Conservation (phyloP, 2,888 invertebrate species). For the Athrips mouffetella region DNA sequence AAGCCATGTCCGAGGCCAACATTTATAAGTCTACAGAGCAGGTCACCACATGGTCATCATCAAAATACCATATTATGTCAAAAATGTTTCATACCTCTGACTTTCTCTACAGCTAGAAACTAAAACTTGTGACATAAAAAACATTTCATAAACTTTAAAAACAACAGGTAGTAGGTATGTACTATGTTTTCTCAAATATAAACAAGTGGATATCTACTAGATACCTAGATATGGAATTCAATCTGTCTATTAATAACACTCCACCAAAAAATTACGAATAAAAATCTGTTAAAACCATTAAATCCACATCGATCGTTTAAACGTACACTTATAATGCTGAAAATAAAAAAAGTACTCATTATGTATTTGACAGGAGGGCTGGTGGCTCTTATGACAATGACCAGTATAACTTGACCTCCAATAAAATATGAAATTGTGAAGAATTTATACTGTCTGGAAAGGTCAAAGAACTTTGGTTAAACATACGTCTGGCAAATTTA, state of each 20-base stretch:
- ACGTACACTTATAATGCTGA: constrained; percentile 35
- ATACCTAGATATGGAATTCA: too few relatives aligned
- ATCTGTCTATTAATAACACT: constrained; percentile 1
- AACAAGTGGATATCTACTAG: too few relatives aligned
- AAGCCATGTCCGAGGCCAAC: too few relatives aligned
- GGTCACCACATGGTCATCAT: too few relatives aligned
- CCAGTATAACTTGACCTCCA: constrained; percentile 37
- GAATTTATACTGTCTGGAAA: constrained; percentile 17
- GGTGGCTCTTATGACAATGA: constrained; percentile 33
- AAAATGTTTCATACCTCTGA: too few relatives aligned
- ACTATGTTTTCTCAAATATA: too few relatives aligned
- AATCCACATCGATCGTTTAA: constrained; percentile 42
- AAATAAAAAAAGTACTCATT: constrained; percentile 53
- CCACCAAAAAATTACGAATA: not conserved
- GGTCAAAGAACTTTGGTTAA: constrained; percentile 38
- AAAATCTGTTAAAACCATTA: constrained; percentile 25
- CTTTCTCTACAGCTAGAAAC: too few relatives aligned
- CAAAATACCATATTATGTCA: too few relatives aligned
- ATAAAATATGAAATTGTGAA: constrained; percentile 13
- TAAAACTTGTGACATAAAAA: too few relatives aligned
- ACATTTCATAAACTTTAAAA: too few relatives aligned
- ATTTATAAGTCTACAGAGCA: too few relatives aligned
- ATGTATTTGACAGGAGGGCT: constrained; percentile 64
- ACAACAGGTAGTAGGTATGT: too few relatives aligned
- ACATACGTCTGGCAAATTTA: constrained; percentile 35